phyloP scores from a whole-genome alignment of 1,140 invertebrate species.

The Anastatus disparis region DNA sequence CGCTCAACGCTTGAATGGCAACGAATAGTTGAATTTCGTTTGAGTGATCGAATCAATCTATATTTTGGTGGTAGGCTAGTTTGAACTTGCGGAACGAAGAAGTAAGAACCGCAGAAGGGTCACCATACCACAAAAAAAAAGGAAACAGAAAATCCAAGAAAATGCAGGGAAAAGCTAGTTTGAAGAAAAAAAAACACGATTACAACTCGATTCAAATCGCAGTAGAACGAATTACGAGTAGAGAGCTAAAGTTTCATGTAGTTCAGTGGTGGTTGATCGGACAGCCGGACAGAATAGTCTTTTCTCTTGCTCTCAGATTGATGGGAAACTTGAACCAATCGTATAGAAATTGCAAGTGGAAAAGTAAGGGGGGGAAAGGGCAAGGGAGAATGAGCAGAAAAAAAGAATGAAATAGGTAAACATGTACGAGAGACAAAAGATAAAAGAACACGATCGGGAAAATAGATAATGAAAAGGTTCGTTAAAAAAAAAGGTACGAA shows the following conservation, averaged over 20 bases:
- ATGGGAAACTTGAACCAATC: conserved; percentile 32
- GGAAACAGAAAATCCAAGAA: neutral
- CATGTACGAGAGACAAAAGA: neutral
- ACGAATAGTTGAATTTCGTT: neutral
- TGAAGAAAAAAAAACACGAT: neutral
- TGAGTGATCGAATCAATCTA: conserved; percentile 26
- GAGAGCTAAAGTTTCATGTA: conserved; percentile 3
- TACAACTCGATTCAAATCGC: conserved; percentile 29
- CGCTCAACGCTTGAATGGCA: neutral
- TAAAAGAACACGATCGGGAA: conserved; percentile 8
- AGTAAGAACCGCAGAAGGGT: conserved; percentile 9
- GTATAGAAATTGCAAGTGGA: conserved; percentile 10
- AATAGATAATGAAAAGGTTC: conserved; percentile 14
- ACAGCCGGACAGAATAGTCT: neutral
- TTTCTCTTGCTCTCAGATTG: conserved; percentile 28
- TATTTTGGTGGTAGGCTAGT: neutral
- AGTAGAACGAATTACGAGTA: too few species aligned
- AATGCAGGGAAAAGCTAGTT: neutral
- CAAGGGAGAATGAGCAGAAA: neutral
- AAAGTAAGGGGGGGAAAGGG: neutral
- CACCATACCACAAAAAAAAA: neutral
- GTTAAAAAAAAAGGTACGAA: neutral
- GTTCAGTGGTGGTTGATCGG: conserved; percentile 11
- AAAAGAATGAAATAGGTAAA: conserved; percentile 15
- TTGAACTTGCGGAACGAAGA: conserved; percentile 2